Conservation (phyloP, 1,140 invertebrate genomes). For the Chymomyza costata region DNA sequence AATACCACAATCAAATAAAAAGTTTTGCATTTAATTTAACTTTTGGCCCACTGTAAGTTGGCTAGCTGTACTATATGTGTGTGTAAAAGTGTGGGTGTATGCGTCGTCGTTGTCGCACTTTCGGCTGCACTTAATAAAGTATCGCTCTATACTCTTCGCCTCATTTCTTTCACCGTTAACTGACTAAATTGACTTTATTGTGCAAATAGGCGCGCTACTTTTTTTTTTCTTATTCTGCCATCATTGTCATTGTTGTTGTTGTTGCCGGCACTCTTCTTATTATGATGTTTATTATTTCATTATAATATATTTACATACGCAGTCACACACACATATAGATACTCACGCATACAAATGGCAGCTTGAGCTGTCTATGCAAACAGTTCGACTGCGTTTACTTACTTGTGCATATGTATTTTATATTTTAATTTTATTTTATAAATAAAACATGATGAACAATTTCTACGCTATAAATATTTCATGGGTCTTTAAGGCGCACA, state of each 20-base stretch:
- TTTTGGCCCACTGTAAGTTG: too few relatives aligned
- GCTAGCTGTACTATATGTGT: too few relatives aligned
- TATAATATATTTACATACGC: conserved; percentile 56
- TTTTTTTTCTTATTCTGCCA: conserved; percentile 10
- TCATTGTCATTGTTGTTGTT: conserved; percentile 9
- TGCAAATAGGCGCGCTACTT: conserved; percentile 54
- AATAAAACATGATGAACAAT: conserved; percentile 59
- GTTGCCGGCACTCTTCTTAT: conserved; percentile 39
- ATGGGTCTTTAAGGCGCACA: too few relatives aligned
- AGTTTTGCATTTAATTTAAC: too few relatives aligned
- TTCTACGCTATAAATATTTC: conserved; percentile 52
- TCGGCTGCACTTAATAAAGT: conserved; percentile 66
- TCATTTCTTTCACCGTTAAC: too few relatives aligned
- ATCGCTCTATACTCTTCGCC: too few relatives aligned
- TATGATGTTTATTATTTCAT: conserved; percentile 53
- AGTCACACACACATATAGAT: conserved; percentile 3
- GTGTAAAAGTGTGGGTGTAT: conserved; percentile 16
- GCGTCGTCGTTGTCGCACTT: conserved; percentile 45
- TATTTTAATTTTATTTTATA: conserved; percentile 26
- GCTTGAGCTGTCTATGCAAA: conserved; percentile 33
- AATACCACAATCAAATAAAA: too few relatives aligned
- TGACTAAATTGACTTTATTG: conserved; percentile 71
- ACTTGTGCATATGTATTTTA: too few relatives aligned
- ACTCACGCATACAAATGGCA: not conserved
- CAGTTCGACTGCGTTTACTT: conserved; percentile 8